Percentiles rank a stretch among this genome's conserved stretches.
These are phyloP conservation scores for Hydractinia echinata DNA, from an alignment of 30 jellyfish, hydroid and myxozoan genomes.

Conservation along the genomic window DNA sequence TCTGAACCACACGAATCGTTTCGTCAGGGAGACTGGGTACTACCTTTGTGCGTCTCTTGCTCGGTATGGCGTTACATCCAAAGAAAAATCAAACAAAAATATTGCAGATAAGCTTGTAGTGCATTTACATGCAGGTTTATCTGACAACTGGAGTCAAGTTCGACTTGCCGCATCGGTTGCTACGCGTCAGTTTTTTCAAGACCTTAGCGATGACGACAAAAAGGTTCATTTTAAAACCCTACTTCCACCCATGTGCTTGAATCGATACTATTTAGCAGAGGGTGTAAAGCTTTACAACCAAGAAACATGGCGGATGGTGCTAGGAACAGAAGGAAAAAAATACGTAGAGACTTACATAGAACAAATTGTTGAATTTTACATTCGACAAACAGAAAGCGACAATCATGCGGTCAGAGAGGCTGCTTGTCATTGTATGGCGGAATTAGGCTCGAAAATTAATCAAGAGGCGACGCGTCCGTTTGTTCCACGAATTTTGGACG, in stretches of 20 bases:
- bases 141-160: conserved; percentile 99
- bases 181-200: conserved; percentile 85
- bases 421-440: conserved; percentile 99
- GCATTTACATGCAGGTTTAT: conserved; percentile 63
- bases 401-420: conserved; percentile 99
- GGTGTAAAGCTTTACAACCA: conserved; percentile 92
- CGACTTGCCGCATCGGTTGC: conserved; percentile 99
- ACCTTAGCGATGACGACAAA: conserved; percentile 48
- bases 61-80: conserved; percentile 61
- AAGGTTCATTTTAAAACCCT: conserved; percentile 49
- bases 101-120: conserved; percentile 70
- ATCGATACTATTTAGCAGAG: conserved; percentile 91
- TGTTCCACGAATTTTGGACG: conserved; percentile 60
- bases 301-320: conserved; percentile 87
- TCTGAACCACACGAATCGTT: conserved; percentile 78
- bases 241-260: conserved; percentile 92
- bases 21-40: conserved; percentile 95
- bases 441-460: conserved; percentile 69
- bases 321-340: conserved; percentile 77
- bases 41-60: conserved; percentile 93
- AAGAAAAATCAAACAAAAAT: conserved; percentile 36
- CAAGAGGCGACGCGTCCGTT: conserved; percentile 50
- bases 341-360: conserved; percentile 54
- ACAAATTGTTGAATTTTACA: conserved; percentile 63
- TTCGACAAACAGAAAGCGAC: conserved; percentile 79